Evolutionary conservation across 2,113 vertebrate species (phyloP).

Genomic region (Coracopsis vasa): DNA sequence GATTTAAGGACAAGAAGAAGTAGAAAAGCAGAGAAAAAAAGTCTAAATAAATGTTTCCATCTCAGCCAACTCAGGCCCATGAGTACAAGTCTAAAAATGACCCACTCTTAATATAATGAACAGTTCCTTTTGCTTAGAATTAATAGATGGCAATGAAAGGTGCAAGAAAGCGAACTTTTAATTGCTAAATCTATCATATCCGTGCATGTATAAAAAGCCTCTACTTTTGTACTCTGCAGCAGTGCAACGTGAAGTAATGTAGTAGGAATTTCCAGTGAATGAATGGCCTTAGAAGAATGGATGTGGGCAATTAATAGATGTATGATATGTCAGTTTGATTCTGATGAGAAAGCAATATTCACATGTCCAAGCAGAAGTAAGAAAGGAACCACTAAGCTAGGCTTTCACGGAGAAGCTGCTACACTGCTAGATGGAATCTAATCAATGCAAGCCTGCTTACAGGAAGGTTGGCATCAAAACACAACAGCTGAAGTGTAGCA

Average conservation of each 20-base stretch:
- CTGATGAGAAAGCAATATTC: neutral
- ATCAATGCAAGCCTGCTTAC: constrained; percentile 57
- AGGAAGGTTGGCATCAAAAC: constrained; percentile 65
- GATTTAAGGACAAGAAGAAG: neutral
- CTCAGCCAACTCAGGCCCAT: neutral
- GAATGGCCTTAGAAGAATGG: neutral
- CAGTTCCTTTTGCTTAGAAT: neutral
- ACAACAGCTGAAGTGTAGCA: constrained; percentile 73
- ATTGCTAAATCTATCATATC: neutral
- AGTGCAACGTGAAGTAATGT: neutral
- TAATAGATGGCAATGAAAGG: neutral
- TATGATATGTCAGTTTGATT: neutral
- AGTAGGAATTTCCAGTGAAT: neutral
- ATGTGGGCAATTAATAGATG: neutral
- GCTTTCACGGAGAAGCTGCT: constrained; percentile 38
- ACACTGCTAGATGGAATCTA: constrained; percentile 42
- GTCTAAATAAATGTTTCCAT: neutral
- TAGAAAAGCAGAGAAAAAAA: neutral
- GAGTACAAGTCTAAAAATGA: neutral
- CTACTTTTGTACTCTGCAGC: neutral
- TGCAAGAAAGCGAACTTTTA: neutral
- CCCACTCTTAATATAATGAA: neutral
- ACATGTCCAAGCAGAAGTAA: neutral
- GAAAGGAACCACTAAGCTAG: neutral
- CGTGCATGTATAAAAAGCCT: neutral